These are phyloP conservation scores for Artemia franciscana DNA, from an alignment of 1,140 invertebrate genomes.

Conservation along the genomic window DNA sequence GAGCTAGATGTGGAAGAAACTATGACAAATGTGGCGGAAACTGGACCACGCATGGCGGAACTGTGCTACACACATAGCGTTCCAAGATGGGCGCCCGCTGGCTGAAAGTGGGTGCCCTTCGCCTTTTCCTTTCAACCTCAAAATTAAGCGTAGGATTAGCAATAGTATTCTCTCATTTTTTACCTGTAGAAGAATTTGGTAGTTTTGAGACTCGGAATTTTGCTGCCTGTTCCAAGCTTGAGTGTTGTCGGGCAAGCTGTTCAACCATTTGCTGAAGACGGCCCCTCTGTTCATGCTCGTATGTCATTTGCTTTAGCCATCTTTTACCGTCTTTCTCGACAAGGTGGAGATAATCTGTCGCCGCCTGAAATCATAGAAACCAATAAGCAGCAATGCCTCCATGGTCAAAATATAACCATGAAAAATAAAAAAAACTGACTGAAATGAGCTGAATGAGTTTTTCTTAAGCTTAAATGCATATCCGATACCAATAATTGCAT, in stretches of 20 bases:
- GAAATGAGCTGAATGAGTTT: not conserved
- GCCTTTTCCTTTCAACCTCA: too few relatives aligned
- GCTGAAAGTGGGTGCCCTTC: too few relatives aligned
- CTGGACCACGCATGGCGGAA: too few relatives aligned
- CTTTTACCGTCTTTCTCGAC: constrained; percentile 65
- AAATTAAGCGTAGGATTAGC: too few relatives aligned
- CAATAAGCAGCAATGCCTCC: not conserved
- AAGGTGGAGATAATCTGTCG: constrained; percentile 64
- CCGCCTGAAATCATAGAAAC: constrained; percentile 33
- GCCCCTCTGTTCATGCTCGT: constrained; percentile 79
- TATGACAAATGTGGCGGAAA: too few relatives aligned
- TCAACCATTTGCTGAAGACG: constrained; percentile 93
- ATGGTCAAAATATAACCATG: constrained; percentile 3
- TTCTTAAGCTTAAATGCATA: too few relatives aligned
- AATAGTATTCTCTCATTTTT: not conserved
- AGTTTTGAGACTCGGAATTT: constrained; percentile 1
- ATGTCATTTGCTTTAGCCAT: constrained; percentile 70
- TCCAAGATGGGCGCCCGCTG: too few relatives aligned
- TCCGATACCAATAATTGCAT: too few relatives aligned
- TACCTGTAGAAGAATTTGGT: not conserved
- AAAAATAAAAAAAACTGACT: constrained; percentile 10
- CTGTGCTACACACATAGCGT: too few relatives aligned
- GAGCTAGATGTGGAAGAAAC: too few relatives aligned
- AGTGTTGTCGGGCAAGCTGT: constrained; percentile 85
- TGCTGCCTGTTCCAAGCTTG: constrained; percentile 63